A percentile compares a stretch with the other conserved stretches of the same genome.
Evolutionary conservation across 2,797 vertebrate genomes (phyloP).

Genomic region (Calcarius lapponicus): DNA sequence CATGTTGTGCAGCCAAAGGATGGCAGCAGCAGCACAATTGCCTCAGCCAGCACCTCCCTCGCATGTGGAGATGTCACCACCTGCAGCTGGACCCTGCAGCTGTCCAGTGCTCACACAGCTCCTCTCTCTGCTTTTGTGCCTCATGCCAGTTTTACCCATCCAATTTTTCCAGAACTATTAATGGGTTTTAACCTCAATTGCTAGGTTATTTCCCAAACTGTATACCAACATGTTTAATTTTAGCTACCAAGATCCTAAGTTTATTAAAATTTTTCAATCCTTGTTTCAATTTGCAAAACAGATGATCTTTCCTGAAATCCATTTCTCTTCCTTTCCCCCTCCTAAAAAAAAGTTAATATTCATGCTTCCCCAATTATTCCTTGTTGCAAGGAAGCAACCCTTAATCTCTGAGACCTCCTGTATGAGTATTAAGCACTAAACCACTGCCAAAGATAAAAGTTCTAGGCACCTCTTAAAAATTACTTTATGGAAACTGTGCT

Average conservation of each 20-base stretch:
- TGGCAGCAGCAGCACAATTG: background rate
- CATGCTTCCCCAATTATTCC: background rate
- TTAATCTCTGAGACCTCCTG: background rate
- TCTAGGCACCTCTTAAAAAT: background rate
- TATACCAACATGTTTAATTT: background rate
- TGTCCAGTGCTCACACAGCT: background rate
- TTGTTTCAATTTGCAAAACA: background rate
- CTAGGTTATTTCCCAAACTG: background rate
- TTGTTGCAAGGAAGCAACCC: background rate
- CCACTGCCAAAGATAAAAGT: background rate
- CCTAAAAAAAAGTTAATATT: background rate
- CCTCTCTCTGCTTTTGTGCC: background rate
- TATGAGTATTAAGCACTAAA: background rate
- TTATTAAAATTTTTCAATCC: background rate
- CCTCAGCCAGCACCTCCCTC: background rate
- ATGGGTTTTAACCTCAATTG: background rate
- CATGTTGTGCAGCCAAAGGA: background rate
- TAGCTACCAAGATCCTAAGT: background rate
- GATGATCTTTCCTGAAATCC: background rate
- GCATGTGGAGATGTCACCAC: accelerated
- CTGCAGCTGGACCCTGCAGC: background rate
- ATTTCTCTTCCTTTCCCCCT: background rate
- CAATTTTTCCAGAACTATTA: background rate
- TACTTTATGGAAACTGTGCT: background rate
- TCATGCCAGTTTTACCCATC: background rate